These are phyloP conservation scores for Rhynchotus rufescens DNA, from an alignment of 2,797 vertebrate genomes.

Conservation along the genomic window DNA sequence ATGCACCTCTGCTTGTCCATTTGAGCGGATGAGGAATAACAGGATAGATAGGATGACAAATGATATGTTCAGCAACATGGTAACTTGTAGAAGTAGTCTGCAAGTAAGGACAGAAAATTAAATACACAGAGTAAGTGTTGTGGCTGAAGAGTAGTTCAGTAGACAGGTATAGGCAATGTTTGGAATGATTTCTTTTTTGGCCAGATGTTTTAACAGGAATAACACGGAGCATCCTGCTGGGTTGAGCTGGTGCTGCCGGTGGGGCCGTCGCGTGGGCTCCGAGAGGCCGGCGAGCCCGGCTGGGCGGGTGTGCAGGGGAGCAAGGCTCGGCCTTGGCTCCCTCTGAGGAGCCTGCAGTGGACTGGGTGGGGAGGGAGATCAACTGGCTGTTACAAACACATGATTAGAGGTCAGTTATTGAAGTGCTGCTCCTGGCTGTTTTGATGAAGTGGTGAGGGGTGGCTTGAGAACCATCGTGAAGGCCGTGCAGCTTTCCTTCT, in stretches of 20 bases:
- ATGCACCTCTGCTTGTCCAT: not conserved
- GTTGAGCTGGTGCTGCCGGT: not conserved
- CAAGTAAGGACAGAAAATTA: not conserved
- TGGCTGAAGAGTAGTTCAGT: not conserved
- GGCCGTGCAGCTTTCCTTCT: not conserved
- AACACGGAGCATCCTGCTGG: not conserved
- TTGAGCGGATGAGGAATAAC: not conserved
- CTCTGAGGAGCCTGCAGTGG: not conserved
- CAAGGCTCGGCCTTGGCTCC: not conserved
- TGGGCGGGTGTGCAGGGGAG: not conserved
- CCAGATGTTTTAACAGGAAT: not conserved
- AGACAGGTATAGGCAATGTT: rapidly evolving
- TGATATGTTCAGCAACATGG: not conserved
- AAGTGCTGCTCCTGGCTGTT: too few relatives aligned
- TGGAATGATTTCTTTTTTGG: not conserved
- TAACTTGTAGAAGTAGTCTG: not conserved
- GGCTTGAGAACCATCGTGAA: too few relatives aligned
- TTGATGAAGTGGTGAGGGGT: too few relatives aligned
- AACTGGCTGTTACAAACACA: not conserved
- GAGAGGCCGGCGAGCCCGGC: too few relatives aligned
- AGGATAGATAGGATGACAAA: too few relatives aligned
- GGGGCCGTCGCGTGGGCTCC: not conserved
- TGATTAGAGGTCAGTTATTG: not conserved
- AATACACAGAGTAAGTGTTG: not conserved
- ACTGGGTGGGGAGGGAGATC: not conserved